Conservation (phyloP, 2,888 invertebrate species). For the Melipona beecheii region DNA sequence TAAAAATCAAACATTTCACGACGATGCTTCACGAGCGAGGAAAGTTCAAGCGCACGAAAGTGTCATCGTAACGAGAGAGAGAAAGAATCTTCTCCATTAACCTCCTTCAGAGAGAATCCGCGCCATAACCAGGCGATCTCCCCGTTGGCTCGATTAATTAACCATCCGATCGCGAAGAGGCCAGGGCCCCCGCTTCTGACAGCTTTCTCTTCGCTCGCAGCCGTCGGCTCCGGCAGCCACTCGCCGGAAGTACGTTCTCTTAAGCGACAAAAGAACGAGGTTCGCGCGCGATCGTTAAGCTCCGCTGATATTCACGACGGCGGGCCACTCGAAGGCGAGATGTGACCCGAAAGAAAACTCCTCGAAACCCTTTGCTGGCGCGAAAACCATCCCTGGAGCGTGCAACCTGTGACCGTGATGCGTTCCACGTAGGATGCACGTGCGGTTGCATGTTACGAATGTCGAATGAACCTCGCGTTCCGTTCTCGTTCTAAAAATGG, state of each 20-base stretch:
- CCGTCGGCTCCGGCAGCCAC: constrained; percentile 15
- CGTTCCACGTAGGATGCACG: constrained; percentile 56
- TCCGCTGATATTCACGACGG: constrained; percentile 31
- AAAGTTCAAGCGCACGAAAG: too few species aligned
- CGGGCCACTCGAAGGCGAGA: constrained; percentile 42
- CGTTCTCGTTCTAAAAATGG: background rate
- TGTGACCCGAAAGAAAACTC: constrained; percentile 52
- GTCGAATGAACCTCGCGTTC: constrained; percentile 20
- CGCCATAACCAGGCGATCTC: background rate
- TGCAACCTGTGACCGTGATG: constrained; percentile 11
- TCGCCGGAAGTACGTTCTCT: constrained; percentile 53
- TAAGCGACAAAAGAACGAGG: constrained; percentile 45
- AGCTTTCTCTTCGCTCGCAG: constrained; percentile 16
- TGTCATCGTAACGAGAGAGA: background rate
- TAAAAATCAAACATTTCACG: background rate
- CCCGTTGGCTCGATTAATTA: constrained; percentile 23
- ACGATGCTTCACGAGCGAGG: background rate
- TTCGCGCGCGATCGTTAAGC: constrained; percentile 41
- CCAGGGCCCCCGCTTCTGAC: background rate
- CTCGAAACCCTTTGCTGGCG: constrained; percentile 38
- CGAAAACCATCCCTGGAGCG: background rate
- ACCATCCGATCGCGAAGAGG: constrained; percentile 12
- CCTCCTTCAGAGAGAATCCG: background rate
- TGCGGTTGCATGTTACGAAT: constrained; percentile 26
- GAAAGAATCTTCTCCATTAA: constrained; percentile 3